Percentiles rank a stretch among this genome's conserved stretches.
phyloP scores from a whole-genome alignment of 1,140 invertebrate genomes.

The Eciton burchellii region DNA sequence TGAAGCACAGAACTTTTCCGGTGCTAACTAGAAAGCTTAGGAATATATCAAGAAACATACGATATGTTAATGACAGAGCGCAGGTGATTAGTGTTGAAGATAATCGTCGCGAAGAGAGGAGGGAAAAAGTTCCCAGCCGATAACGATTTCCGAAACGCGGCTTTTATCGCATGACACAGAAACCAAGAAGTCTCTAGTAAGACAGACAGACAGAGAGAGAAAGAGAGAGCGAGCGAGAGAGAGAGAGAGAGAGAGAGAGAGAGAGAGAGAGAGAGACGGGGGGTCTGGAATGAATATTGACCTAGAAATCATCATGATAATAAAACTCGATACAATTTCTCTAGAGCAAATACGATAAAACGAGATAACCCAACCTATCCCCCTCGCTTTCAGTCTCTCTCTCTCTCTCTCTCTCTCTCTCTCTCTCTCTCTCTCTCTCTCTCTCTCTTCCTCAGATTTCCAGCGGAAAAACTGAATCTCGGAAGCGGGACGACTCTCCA shows the following conservation, averaged over 20 bases:
- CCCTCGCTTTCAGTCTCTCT: no score
- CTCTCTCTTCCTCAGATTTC: neutral
- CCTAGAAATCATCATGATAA: neutral
- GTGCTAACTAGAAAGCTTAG: neutral
- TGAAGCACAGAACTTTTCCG: neutral
- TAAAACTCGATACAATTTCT: neutral
- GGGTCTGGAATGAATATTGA: neutral
- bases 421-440: no score
- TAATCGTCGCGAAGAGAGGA: no score
- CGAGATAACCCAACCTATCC: no score
- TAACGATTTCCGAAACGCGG: neutral
- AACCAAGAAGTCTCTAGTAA: neutral
- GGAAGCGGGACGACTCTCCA: neutral
- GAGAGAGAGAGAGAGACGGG: no score
- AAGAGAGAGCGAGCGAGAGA: no score
- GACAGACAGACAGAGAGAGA: no score
- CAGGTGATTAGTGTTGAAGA: neutral
- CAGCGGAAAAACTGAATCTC: conserved; percentile 8
- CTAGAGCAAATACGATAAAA: neutral
- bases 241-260: no score
- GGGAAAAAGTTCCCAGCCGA: no score
- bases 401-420: no score
- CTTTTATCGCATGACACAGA: neutral
- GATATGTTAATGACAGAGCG: neutral
- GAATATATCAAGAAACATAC: neutral